Evolutionary conservation across 2,797 vertebrate species (phyloP), one percentile per base, ranked within the genome.

Genomic region (Loris lydekkerianus): DNA sequence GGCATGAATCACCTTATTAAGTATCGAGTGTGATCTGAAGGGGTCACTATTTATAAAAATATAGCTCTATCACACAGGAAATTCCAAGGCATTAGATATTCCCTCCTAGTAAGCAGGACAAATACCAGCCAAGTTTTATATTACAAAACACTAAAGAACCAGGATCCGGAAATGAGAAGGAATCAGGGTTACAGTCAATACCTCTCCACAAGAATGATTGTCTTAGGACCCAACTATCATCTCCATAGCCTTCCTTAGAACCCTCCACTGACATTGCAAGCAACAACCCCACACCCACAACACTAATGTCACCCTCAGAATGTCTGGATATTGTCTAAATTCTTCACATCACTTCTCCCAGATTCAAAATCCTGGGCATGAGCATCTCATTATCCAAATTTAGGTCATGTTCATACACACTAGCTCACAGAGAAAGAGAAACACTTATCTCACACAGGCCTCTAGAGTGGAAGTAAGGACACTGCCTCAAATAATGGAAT

Each of bases 401-500:
- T 34, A n/a, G 7, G 23, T 31, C 1, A 77, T 15, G 10, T 46
- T 46, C 46, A 58, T 25, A 78, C n/a, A 49, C 37, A 40, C 8
- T 92, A 56, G 13, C 60, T 89, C 65, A 72, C 7, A 70, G 37
- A 70, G 29, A 93, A 53, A 82, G 10, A 82, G 23, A n/a, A 86
- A 72, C 13, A 69, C 83, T 78, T 37, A 67, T 81, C 17, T 34
- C 1, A 23, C 3, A n/a, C 60, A 4, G 40, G 25, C 8, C 56
- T 93, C 84, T 83, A 61, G 63, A 27, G 2, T 86, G 20, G 69
- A 87, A 77, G 2, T 75, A 81, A 86, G 60, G 40, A 70, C 40
- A 82, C 13, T 82, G 31, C 31, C 23, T 86, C 58, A 92, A 93
- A 61, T 58, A 95, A 86, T 40, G 29, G 67, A 82, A 92, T 69